Evolutionary conservation across 2,797 vertebrate species (phyloP).

Genomic region (Coregonus suidteri): DNA sequence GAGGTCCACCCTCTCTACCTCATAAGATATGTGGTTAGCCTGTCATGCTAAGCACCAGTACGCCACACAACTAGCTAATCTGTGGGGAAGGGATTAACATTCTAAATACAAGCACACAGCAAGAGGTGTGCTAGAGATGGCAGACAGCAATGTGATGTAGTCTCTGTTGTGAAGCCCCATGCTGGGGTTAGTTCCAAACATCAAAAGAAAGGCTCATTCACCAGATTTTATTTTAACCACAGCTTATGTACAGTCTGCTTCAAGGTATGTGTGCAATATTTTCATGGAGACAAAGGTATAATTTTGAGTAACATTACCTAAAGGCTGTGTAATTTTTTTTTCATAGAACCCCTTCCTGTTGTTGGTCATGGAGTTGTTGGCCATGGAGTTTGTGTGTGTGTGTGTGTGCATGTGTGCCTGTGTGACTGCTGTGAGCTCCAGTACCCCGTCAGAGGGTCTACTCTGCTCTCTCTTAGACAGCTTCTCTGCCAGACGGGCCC

Average conservation of each 20-base stretch:
- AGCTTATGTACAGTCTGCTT: neutral
- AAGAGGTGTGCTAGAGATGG: neutral
- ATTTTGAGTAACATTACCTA: constrained; percentile 1
- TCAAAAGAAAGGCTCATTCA: constrained; percentile 37
- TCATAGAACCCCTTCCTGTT: neutral
- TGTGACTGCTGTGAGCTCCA: constrained; percentile 24
- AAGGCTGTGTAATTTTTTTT: neutral
- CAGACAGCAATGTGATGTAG: constrained; percentile 16
- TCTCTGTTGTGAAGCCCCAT: constrained; percentile 17
- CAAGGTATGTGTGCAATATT: neutral
- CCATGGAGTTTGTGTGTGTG: neutral
- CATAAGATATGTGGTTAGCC: neutral
- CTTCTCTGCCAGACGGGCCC: constrained; percentile 46
- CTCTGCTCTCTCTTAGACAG: constrained; percentile 40
- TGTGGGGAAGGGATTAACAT: neutral
- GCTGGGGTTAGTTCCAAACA: constrained; percentile 25
- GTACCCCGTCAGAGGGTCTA: constrained; percentile 25
- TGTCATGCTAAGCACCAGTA: neutral
- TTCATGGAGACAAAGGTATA: constrained; percentile 2
- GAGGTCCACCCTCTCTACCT: neutral
- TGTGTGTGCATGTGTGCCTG: constrained; percentile 14
- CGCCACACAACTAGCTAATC: constrained; percentile 6
- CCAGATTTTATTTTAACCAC: constrained; percentile 9
- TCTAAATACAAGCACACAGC: neutral
- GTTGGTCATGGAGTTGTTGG: neutral